Evolutionary conservation across 2,797 vertebrate genomes (phyloP), one percentile per base, ranked within the genome.

Genomic region (Sebastes minor): DNA sequence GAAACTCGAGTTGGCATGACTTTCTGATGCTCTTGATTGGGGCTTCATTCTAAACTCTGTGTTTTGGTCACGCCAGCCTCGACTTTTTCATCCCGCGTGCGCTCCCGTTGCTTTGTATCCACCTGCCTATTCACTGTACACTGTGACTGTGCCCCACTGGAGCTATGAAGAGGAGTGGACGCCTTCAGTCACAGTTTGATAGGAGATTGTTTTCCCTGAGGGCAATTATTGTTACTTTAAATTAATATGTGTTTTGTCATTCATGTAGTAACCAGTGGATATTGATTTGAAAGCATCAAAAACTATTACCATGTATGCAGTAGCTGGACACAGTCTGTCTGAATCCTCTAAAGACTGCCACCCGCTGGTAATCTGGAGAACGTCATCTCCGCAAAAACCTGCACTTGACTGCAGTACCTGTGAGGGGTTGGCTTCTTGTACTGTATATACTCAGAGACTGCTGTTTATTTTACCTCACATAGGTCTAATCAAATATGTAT

Each of bases 381-480:
- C 78, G 77, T 83, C 33, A 81, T 81, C 75, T 84, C 81, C 81
- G 42, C 75, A 66, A 38, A 65, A 64, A 70, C 32, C 59, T 87
- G 87, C 87, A 86, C 68, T 69, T 65, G 49, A 56, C 82, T 88
- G 88, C 86, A 86, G 83, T 62, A 62, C 59, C 67, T 65, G 64
- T 60, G 57, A 38, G 81, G 71, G 83, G 71, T 78, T 61, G 88
- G 85, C 74, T 77, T 88, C 89, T 87, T 80, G 79, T 88, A 86
- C 85, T 92, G 88, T 91, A 92, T 27, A 92, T 93, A 93, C 74
- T 90, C 85, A 89, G 86, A 94, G 88, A 91, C 91, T 92, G 90
- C 87, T 83, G 88, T 93, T 93, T 92, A 91, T 92, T 94, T 92
- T 91, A 91, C 92, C 92, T 93, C 91, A 88, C 88, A 77, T 81